phyloP scores from a whole-genome alignment of 2,888 invertebrate species.

The Luperina nickerlii region DNA sequence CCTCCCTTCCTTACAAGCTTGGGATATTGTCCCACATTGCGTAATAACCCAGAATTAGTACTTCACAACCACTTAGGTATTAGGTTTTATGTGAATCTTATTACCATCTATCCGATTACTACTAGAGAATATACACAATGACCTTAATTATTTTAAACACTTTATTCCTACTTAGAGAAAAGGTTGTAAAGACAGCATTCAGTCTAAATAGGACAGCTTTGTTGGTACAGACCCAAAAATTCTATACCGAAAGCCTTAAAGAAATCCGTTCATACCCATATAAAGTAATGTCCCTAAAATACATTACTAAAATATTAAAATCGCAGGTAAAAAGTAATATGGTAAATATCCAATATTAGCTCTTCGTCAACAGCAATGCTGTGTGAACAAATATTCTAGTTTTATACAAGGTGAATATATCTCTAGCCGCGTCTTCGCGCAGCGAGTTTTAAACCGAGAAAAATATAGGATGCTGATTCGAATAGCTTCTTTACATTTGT shows the following conservation, averaged over 20 bases:
- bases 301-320: slow-evolving; percentile 10
- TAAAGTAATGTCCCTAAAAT: slow-evolving; percentile 26
- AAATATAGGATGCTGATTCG: background rate
- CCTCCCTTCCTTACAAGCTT: background rate
- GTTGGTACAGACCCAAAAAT: background rate
- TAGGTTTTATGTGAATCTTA: slow-evolving; percentile 18
- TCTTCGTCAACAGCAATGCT: slow-evolving; percentile 12
- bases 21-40: background rate
- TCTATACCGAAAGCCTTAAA: slow-evolving; percentile 6
- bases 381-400: slow-evolving; percentile 36
- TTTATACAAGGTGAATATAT: slow-evolving; percentile 12
- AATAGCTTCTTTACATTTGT: slow-evolving; percentile 8
- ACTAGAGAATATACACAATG: background rate
- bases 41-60: slow-evolving; percentile 1
- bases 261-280: slow-evolving; percentile 24
- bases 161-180: background rate
- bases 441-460: no score
- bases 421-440: background rate
- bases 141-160: background rate
- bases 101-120: slow-evolving; percentile 1
- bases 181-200: background rate
- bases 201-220: background rate
- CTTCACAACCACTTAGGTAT: slow-evolving; percentile 14
- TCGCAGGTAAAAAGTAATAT: slow-evolving; percentile 30
- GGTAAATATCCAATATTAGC: slow-evolving; percentile 27